These are phyloP conservation scores for Strix aluco DNA, from an alignment of 2,113 vertebrate species.

Conservation along the genomic window DNA sequence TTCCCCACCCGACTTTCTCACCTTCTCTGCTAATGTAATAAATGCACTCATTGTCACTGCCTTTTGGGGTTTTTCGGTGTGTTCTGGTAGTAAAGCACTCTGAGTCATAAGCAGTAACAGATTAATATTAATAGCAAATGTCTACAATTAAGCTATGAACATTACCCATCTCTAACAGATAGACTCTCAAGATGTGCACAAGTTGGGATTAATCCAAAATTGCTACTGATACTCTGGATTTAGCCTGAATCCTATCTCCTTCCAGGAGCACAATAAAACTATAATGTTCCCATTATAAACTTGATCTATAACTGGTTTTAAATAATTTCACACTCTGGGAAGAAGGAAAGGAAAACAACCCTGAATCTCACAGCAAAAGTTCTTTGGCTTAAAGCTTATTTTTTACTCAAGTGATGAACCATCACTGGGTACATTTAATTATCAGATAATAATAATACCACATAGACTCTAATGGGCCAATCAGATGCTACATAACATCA, in stretches of 20 bases:
- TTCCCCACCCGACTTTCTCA: background rate
- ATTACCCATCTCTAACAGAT: background rate
- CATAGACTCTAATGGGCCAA: background rate
- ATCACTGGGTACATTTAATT: background rate
- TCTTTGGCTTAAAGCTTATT: background rate
- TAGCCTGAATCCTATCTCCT: background rate
- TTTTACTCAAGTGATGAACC: background rate
- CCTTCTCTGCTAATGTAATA: background rate
- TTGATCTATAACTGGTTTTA: background rate
- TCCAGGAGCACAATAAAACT: background rate
- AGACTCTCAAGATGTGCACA: background rate
- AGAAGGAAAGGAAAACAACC: background rate
- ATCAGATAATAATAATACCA: background rate
- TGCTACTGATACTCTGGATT: background rate
- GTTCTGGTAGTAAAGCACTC: slow-evolving; percentile 15
- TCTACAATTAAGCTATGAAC: background rate
- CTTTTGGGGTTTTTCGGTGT: background rate
- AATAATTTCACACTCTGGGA: background rate
- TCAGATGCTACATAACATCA: background rate
- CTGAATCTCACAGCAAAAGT: background rate
- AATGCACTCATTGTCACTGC: background rate
- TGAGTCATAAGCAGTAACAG: slow-evolving; percentile 37
- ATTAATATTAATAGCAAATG: slow-evolving; percentile 29
- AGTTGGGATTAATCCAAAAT: background rate
- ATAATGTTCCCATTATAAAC: background rate